Evolutionary conservation across 2,113 vertebrate species (phyloP).

Genomic region (Fulica atra): DNA sequence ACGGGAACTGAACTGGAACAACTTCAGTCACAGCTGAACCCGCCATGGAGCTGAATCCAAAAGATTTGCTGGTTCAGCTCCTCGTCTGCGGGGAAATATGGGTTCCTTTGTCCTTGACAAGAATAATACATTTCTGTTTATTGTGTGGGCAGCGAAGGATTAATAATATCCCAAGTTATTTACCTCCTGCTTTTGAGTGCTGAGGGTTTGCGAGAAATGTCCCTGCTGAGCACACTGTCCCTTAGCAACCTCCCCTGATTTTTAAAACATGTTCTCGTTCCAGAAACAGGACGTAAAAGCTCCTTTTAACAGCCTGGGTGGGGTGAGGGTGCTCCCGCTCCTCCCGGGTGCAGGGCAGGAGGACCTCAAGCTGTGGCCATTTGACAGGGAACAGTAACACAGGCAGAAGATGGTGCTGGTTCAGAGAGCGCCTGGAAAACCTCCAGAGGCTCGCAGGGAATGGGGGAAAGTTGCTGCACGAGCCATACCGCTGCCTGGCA

Average conservation of each 20-base stretch:
- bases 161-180: slow-evolving; percentile 43
- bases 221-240: not conserved
- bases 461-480: not conserved
- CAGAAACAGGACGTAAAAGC: not conserved
- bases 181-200: not conserved
- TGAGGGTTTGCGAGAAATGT: not conserved
- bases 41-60: not conserved
- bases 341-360: not conserved
- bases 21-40: slow-evolving; percentile 1
- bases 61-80: slow-evolving; percentile 49
- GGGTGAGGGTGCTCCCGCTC: not conserved
- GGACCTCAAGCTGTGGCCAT: not conserved
- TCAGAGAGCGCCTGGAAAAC: not conserved
- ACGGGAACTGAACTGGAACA: slow-evolving; percentile 41
- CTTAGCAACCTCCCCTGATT: slow-evolving; percentile 26
- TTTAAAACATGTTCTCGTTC: not conserved
- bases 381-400: accelerated
- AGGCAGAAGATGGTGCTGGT: not conserved
- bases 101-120: slow-evolving; percentile 22
- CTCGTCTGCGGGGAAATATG: not conserved
- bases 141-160: slow-evolving; percentile 1
- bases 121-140: slow-evolving; percentile 44
- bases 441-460: not conserved
- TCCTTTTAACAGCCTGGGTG: not conserved
- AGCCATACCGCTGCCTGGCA: not conserved